Base-by-base conservation (phyloP, 2,888 invertebrate genomes). In the Hermaeophaga mercurialis region DNA sequence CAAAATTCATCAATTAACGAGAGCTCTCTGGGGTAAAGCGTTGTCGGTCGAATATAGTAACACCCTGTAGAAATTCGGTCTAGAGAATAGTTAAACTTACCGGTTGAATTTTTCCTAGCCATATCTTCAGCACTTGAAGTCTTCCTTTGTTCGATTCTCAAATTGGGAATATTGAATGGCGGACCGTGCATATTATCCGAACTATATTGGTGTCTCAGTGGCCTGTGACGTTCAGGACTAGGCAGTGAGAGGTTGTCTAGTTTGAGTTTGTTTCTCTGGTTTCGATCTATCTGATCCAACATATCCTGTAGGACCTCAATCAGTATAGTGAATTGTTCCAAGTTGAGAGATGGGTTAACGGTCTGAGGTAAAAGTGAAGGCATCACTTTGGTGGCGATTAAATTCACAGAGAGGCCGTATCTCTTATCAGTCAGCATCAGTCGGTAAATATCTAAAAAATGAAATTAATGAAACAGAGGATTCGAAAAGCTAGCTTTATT, bases 351-450 rank as follows among this genome's bases (percentile, higher is more conserved):
- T 9, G 95, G 92, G 79, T 95, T 96, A 56, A 96, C 89, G 1
- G 94, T 91, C 75, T 94, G 94, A 14, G 96, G 96, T 55, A 95
- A 87, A 49, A 97, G 82, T 9, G 91, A 86, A 5, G 96, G 97
- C 85, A 97, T 90, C 70, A 96, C 93, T 73, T 91, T 88, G 8
- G 92, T 94, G 5, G 96, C 96, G 88, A 97, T 91, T 69, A 95
- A 82, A 74, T 89, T 93, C 43, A 94, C 88, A 2, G 91, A 91
- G 66, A 97, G 80, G 33, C 94, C 95, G 77, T 91, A 96, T 73
- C 89, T 91, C 77, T 90, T 91, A 78, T 96, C 95, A 74, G 87
- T 85, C 67, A 96, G 81, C 88, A 96, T 89, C 72, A 90, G 83
- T 72, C 91, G 88, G 81, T 96, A 96, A 73, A 96, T 92, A 79